phyloP scores from a whole-genome alignment of 2,797 vertebrate genomes.

The Phalanger gymnotis region DNA sequence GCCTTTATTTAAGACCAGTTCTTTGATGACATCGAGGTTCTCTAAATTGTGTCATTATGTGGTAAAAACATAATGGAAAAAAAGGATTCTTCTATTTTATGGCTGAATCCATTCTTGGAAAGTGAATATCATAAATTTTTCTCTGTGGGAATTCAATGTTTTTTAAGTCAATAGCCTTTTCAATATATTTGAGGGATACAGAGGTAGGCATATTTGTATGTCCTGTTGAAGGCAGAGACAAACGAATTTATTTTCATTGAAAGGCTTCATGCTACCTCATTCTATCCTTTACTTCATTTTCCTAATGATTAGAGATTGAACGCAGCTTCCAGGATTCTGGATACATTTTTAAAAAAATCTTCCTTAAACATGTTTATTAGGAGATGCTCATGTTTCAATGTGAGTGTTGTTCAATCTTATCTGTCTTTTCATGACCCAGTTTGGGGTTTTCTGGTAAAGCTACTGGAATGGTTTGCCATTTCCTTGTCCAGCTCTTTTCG shows the following conservation, averaged over 20 bases:
- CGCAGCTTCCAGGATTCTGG: not conserved
- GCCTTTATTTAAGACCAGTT: constrained; percentile 12
- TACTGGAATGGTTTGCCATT: not conserved
- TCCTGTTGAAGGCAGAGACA: not conserved
- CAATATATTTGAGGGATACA: not conserved
- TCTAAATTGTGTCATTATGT: constrained; percentile 15
- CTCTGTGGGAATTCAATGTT: not conserved
- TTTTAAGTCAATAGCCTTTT: not conserved
- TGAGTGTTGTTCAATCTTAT: not conserved
- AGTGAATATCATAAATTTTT: constrained; percentile 25
- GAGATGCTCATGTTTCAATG: not conserved
- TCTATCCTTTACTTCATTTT: not conserved
- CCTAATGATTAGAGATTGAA: not conserved
- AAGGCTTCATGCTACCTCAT: not conserved
- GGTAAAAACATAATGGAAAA: constrained; percentile 4
- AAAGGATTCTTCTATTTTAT: constrained; percentile 12
- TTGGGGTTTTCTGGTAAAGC: not conserved
- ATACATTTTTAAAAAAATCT: not conserved
- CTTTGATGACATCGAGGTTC: not conserved
- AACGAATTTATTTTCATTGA: not conserved
- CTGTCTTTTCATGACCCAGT: not conserved
- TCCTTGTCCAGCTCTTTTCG: not conserved
- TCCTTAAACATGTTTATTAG: not conserved
- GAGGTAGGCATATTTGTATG: not conserved
- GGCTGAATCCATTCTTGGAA: constrained; percentile 39